These are phyloP conservation scores for Brachyistius frenatus DNA, from an alignment of 2,113 vertebrate species.

Conservation along the genomic window DNA sequence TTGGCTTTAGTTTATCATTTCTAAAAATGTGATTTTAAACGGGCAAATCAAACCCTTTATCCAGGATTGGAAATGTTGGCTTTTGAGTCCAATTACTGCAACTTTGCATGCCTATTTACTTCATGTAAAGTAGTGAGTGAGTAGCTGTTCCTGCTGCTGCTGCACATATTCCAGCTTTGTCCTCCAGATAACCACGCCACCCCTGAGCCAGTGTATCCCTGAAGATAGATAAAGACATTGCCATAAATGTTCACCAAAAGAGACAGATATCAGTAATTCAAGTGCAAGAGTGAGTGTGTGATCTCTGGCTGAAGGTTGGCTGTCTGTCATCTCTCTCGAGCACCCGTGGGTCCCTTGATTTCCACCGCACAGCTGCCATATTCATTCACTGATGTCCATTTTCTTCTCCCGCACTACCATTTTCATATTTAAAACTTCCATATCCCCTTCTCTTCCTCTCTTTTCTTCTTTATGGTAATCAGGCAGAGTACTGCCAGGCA, in stretches of 20 bases:
- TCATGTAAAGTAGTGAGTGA: no score
- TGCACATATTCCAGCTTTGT: not conserved
- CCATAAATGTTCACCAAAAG: constrained; percentile 25
- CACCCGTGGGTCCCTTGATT: constrained; percentile 39
- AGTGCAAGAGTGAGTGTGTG: constrained; percentile 31
- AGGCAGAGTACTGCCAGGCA: constrained; percentile 20
- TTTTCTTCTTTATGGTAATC: constrained; percentile 39
- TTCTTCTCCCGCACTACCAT: not conserved
- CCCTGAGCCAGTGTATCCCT: not conserved
- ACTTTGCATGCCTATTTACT: no score
- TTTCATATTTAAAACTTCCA: constrained; percentile 25
- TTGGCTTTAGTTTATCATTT: not conserved
- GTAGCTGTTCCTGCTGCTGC: no score
- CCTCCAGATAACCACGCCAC: not conserved
- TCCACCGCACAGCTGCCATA: constrained; percentile 41
- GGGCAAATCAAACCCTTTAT: no score
- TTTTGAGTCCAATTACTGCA: no score
- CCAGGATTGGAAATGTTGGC: no score
- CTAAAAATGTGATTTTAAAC: not conserved
- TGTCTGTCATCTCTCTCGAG: constrained; percentile 43
- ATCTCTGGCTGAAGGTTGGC: constrained; percentile 56
- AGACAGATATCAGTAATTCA: constrained; percentile 54
- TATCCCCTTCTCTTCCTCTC: constrained; percentile 4
- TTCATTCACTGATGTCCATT: constrained; percentile 10
- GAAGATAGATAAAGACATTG: constrained; percentile 23